A percentile compares a stretch with the other conserved stretches of the same genome.
These are phyloP conservation scores for Corella eumyota DNA, from an alignment of 23 tunicate species.

Conservation along the genomic window DNA sequence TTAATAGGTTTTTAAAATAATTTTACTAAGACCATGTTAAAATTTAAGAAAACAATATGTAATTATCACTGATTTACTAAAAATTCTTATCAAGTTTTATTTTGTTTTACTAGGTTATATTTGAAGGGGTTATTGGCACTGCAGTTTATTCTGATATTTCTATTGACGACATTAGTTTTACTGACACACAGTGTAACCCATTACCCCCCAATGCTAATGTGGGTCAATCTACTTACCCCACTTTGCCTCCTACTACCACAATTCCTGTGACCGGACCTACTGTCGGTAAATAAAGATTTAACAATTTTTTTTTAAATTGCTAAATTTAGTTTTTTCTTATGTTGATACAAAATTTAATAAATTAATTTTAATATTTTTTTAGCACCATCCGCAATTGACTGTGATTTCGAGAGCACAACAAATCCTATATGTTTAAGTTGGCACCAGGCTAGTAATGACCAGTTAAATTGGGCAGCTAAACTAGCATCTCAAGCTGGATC, in stretches of 20 bases:
- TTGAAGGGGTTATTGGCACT: constrained; percentile 37
- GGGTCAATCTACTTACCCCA: constrained; percentile 1
- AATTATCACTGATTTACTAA: too few species aligned
- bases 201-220: constrained; percentile 50
- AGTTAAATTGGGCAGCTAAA: constrained; percentile 31
- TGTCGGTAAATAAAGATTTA: constrained; percentile 7
- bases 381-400: constrained; percentile 33
- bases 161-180: constrained; percentile 59
- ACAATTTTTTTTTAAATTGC: not conserved
- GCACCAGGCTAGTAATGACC: constrained; percentile 16
- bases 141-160: constrained; percentile 40
- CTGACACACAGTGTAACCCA: constrained; percentile 11
- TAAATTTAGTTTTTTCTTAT: not conserved
- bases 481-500: too few species aligned
- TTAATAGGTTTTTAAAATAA: too few species aligned
- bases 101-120: constrained; percentile 46
- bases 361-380: not conserved
- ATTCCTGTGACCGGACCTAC: constrained; percentile 14
- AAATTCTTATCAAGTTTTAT: too few species aligned
- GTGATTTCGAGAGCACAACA: constrained; percentile 62
- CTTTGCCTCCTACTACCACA: constrained; percentile 12
- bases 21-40: too few species aligned
- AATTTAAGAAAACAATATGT: too few species aligned
- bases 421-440: too few species aligned
- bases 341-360: too few species aligned